Evolutionary conservation across 2,113 vertebrate species (phyloP), one percentile per base, ranked within the genome.

Genomic region (Oreochromis aureus): DNA sequence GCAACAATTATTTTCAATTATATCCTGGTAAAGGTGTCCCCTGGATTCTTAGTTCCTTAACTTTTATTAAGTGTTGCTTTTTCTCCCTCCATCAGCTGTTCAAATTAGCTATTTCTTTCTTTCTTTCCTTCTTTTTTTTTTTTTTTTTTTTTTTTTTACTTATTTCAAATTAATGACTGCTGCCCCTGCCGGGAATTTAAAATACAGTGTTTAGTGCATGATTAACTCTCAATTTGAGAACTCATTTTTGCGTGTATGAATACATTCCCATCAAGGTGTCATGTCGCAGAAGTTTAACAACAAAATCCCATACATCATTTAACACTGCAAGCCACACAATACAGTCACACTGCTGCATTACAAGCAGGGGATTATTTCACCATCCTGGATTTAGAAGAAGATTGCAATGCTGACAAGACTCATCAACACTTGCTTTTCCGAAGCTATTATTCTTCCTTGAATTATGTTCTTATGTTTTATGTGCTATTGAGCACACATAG

Each of bases 321-420:
- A 90, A 91, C 41, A 83, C 44, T 24, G 22, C 32, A 48, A 89
- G 73, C 76, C 79, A 7, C 81, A 88, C 71, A 85, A 85, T 48
- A 85, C 58, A 86, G 80, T 56, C 63, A 13, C 83, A 58, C 9
- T 9, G 66, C 87, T 55, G 88, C 91, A 91, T 91, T 56, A 10
- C 53, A 87, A 89, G 56, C 69, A 79, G 69, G 54, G 87, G 89
- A 89, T 93, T 87, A 90, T 85, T 93, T 85, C 18, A 81, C 76
- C 63, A 39, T 83, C 61, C 41, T 82, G 87, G 86, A 88, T 89
- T 90, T 85, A 36, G 55, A 83, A 32, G 53, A 63, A 79, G 88
- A 93, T 90, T 79, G 87, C 81, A 56, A 59, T 84, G 5, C 44
- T 79, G 92, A 86, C 69, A 71, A 39, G 18, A 41, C 63, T 7